Evolutionary conservation across 1,140 invertebrate species (phyloP).

Genomic region (Frieseomelitta varia): DNA sequence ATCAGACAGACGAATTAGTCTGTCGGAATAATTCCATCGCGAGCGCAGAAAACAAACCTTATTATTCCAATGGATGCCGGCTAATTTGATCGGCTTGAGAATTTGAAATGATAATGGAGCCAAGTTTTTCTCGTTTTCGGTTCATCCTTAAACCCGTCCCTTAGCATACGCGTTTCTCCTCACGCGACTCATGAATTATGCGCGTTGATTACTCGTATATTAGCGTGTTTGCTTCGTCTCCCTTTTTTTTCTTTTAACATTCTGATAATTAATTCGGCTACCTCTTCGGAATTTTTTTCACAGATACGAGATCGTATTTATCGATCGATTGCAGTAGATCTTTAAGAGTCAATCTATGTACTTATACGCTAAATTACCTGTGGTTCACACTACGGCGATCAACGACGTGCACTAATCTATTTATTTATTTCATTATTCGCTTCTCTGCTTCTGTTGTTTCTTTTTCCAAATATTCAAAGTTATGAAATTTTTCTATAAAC

Average conservation of each 20-base stretch:
- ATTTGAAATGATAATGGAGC: slow-evolving; percentile 70
- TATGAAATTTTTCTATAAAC: background rate
- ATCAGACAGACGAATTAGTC: slow-evolving; percentile 55
- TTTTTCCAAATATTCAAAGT: background rate
- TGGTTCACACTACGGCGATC: background rate
- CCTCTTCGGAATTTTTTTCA: too few species aligned
- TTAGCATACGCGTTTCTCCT: background rate
- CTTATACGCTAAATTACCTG: background rate
- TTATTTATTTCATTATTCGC: background rate
- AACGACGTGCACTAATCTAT: background rate
- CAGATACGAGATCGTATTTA: background rate
- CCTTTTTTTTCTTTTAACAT: background rate
- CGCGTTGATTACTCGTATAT: background rate
- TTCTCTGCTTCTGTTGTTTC: too few species aligned
- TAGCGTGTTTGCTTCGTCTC: background rate
- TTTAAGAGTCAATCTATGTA: background rate
- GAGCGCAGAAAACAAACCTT: slow-evolving; percentile 65
- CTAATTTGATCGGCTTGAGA: slow-evolving; percentile 66
- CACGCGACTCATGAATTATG: slow-evolving; percentile 20
- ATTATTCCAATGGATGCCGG: slow-evolving; percentile 58
- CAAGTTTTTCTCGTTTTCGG: slow-evolving; percentile 59
- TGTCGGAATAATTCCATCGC: slow-evolving; percentile 55
- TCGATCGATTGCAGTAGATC: background rate
- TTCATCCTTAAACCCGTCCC: slow-evolving; percentile 51
- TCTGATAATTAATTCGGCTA: background rate